phyloP scores from a whole-genome alignment of 92 coral and sea anemone species.

The Porites lobata region DNA sequence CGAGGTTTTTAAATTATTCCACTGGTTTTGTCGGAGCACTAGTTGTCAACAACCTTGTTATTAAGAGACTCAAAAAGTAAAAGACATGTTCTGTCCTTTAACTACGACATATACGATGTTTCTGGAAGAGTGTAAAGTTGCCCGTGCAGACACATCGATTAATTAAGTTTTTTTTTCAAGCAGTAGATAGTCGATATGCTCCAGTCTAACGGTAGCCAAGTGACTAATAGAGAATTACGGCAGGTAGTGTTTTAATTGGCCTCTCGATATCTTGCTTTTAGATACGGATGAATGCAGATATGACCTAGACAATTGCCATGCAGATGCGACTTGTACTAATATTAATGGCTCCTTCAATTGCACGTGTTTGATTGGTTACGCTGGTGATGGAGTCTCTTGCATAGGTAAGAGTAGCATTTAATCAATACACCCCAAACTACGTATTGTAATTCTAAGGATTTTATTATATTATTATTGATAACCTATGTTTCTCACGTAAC shows the following conservation, averaged over 20 bases:
- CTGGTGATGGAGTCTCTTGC: slow-evolving; percentile 82
- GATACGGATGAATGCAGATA: slow-evolving; percentile 73
- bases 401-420: slow-evolving; percentile 37
- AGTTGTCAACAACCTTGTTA: neutral
- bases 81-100: neutral
- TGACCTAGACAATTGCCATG: slow-evolving; percentile 81
- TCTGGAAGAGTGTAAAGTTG: too few relatives aligned
- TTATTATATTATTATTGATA: too few relatives aligned
- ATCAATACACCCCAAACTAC: neutral
- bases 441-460: too few relatives aligned
- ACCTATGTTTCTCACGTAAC: too few relatives aligned
- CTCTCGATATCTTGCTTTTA: neutral
- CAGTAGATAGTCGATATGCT: too few relatives aligned
- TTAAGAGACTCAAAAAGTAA: neutral
- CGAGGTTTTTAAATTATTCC: too few relatives aligned
- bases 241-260: neutral
- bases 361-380: slow-evolving; percentile 86
- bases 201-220: too few relatives aligned
- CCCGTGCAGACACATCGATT: too few relatives aligned
- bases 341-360: slow-evolving; percentile 89
- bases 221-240: too few relatives aligned
- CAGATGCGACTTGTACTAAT: slow-evolving; percentile 81
- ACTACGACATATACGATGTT: neutral
- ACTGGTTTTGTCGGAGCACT: neutral
- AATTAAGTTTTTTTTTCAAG: too few relatives aligned